A percentile compares a stretch with the other conserved stretches of the same genome.
Evolutionary conservation across 2,797 vertebrate species (phyloP).

Genomic region (Pterois miles): DNA sequence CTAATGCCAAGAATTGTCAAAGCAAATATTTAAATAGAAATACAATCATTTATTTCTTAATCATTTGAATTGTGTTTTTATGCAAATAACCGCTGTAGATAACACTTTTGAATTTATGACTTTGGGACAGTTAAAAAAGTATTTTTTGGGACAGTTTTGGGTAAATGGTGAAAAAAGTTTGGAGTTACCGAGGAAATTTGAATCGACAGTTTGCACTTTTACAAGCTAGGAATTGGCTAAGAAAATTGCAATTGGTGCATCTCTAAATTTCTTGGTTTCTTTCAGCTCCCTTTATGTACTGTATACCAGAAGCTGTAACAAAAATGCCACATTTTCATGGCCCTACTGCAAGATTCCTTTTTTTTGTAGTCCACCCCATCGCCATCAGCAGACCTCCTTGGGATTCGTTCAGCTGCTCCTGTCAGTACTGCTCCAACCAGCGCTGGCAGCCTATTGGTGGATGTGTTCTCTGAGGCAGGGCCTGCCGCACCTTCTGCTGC

Average conservation of each 20-base stretch:
- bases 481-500: constrained; percentile 76
- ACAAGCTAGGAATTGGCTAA: neutral
- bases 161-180: too few species aligned
- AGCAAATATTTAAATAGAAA: too few species aligned
- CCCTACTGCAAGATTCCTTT: neutral
- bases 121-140: too few species aligned
- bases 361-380: constrained; percentile 90
- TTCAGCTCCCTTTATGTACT: neutral
- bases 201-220: too few species aligned
- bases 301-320: neutral
- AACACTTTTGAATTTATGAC: too few species aligned
- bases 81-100: too few species aligned
- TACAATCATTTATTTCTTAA: too few species aligned
- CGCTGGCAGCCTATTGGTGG: constrained; percentile 89
- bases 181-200: too few species aligned
- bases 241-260: neutral
- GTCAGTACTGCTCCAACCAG: constrained; percentile 73
- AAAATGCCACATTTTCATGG: neutral
- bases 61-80: too few species aligned
- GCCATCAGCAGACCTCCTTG: constrained; percentile 91
- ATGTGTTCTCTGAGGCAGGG: constrained; percentile 90
- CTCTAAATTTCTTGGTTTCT: neutral
- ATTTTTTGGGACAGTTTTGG: too few species aligned
- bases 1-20: too few species aligned
- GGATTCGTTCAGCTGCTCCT: constrained; percentile 85